A percentile compares a stretch with the other conserved stretches of the same genome.
Conservation (phyloP, 1,140 invertebrate genomes). For the Ooceraea biroi region DNA sequence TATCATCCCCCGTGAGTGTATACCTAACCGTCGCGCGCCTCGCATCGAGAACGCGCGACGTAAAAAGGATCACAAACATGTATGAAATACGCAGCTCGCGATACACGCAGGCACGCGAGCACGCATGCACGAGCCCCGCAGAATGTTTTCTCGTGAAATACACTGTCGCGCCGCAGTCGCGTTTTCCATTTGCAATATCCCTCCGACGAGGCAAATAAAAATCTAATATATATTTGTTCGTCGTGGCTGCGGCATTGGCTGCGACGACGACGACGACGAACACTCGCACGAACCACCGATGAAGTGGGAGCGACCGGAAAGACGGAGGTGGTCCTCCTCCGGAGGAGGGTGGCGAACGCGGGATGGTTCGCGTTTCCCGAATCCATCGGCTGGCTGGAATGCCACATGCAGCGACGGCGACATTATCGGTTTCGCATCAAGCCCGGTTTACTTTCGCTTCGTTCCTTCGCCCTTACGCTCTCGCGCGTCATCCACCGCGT, state of each 20-base stretch:
- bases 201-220: constrained; percentile 67
- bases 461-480: constrained; percentile 44
- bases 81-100: too few species aligned
- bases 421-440: constrained; percentile 85
- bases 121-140: too few species aligned
- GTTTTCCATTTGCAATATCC: constrained; percentile 71
- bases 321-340: neutral
- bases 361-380: constrained; percentile 27
- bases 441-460: constrained; percentile 71
- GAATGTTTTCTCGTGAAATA: constrained; percentile 49
- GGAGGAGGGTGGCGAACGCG: neutral
- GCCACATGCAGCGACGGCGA: constrained; percentile 64
- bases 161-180: constrained; percentile 26
- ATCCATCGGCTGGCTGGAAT: constrained; percentile 41
- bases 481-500: constrained; percentile 14
- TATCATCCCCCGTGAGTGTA: constrained; percentile 33
- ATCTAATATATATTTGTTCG: constrained; percentile 73
- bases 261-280: too few species aligned
- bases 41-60: neutral
- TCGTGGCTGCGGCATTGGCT: constrained; percentile 57
- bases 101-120: neutral
- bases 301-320: constrained; percentile 1
- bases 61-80: neutral
- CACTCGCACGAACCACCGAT: constrained; percentile 64
- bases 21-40: neutral